Conservation (phyloP, 2,113 vertebrate species). For the Nannospalax galili region DNA sequence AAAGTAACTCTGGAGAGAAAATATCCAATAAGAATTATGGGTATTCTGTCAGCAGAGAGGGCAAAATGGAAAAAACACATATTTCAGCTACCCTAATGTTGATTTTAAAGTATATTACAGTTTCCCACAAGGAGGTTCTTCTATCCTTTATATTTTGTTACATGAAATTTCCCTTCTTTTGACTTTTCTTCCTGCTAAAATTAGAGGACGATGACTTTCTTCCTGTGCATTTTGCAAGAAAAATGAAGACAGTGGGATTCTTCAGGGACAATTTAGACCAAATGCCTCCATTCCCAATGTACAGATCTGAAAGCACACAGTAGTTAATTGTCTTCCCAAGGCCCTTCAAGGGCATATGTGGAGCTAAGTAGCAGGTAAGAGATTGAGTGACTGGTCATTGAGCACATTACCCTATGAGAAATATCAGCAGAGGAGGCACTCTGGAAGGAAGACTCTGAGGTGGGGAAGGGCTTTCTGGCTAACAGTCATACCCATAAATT, state of each 20-base stretch:
- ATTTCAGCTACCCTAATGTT: constrained; percentile 1
- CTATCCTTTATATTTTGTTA: constrained; percentile 14
- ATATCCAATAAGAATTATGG: constrained; percentile 83
- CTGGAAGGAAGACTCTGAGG: constrained; percentile 60
- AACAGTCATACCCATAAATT: constrained; percentile 84
- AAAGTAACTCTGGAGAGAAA: constrained; percentile 65
- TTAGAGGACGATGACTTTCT: background rate
- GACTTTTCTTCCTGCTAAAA: background rate
- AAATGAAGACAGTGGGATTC: background rate
- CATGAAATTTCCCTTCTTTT: background rate
- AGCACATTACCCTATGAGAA: constrained; percentile 14
- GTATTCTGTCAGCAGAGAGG: constrained; percentile 81
- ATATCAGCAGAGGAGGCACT: constrained; percentile 4
- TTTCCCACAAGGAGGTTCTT: background rate
- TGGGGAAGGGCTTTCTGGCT: constrained; percentile 69
- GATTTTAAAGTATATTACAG: background rate
- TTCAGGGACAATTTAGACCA: background rate
- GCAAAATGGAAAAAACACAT: background rate
- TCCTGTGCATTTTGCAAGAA: background rate
- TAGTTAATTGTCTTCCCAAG: constrained; percentile 9
- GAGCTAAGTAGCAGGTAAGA: background rate
- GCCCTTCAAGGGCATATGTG: background rate
- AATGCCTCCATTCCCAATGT: constrained; percentile 34
- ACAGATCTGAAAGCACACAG: background rate
- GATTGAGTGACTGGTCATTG: background rate